Conservation (phyloP, 2,888 invertebrate genomes). For the Epistrophe eligans region DNA sequence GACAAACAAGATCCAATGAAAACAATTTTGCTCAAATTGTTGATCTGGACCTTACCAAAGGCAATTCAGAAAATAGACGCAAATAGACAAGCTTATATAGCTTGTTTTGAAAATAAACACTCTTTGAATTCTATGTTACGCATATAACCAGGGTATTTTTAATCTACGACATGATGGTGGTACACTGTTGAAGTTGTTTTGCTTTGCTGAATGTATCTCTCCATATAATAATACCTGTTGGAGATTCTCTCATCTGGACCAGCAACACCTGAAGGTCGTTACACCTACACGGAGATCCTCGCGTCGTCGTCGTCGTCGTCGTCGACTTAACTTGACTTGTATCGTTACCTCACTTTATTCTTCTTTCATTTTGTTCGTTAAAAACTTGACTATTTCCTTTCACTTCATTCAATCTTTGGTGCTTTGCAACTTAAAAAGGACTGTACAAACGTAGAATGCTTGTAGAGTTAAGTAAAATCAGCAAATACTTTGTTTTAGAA, state of each 20-base stretch:
- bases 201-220: not conserved
- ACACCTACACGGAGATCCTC: conserved; percentile 27
- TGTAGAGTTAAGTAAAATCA: not conserved
- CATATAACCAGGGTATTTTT: conserved; percentile 14
- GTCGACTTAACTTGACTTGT: not conserved
- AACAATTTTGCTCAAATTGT: conserved; percentile 9
- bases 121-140: conserved; percentile 18
- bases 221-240: conserved; percentile 20
- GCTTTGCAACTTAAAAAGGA: conserved; percentile 25
- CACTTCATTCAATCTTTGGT: conserved; percentile 28
- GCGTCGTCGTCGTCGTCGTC: too few relatives aligned
- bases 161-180: conserved; percentile 1
- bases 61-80: conserved; percentile 17
- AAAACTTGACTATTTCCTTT: conserved; percentile 29
- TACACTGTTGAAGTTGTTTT: not conserved
- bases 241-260: conserved; percentile 32
- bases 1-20: conserved; percentile 25
- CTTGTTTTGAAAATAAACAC: conserved; percentile 20
- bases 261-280: conserved; percentile 37
- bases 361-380: conserved; percentile 16
- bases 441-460: conserved; percentile 19
- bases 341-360: conserved; percentile 29
- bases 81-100: not conserved
- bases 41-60: conserved; percentile 15
- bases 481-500: conserved; percentile 6